Base-by-base conservation (phyloP, 1,140 invertebrate species). In the Polypedilum vanderplanki region DNA sequence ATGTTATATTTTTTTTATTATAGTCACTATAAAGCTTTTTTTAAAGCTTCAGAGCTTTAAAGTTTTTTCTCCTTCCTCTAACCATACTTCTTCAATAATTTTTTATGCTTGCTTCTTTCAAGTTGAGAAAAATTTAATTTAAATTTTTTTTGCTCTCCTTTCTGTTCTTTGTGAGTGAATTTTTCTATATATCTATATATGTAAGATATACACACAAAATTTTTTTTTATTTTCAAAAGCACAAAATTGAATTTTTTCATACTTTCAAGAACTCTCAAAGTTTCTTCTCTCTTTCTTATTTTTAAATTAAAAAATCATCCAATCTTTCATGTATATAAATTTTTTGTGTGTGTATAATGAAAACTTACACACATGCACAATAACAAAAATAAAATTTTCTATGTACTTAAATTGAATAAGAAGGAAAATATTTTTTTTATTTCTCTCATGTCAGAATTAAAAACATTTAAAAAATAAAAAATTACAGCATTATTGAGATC, bases 221-320 rank as follows among this genome's bases (percentile, higher is more conserved):
- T 46, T 46, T 46, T 12, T 46, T 57, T 57, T 57, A 12, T 57
- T 57, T 57, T 57, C 46, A 57, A 57, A 57, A 57, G 46, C 46
- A 57, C 46, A 57, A 57, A 57, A 57, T 57, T 57, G 46, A 57
- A 57, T 57, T 57, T 57, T 46, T 46, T 57, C 15, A n/a, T n/a
- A 57, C 46, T 57, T 57, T 57, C 46, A 57, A 57, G 46, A 57
- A 57, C 24, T 41, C 33, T 40, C n/a, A n/a, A 22, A 41, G 10
- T 41, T 74, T 9, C 7, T 12, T 12, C 4, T 41, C 10, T n/a
- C 12, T 40, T 10, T 74, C n/a, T 74, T n/a, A 12, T 40, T 74
- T 17, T 64, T 65, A 20, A 15, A 57, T 57, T 64, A 57, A 75
- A 41, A 20, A 57, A 24, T 65, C 74, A 64, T 64, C 41, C 57